Conservation (phyloP, 2,113 vertebrate genomes). For the Hepsetus odoe region DNA sequence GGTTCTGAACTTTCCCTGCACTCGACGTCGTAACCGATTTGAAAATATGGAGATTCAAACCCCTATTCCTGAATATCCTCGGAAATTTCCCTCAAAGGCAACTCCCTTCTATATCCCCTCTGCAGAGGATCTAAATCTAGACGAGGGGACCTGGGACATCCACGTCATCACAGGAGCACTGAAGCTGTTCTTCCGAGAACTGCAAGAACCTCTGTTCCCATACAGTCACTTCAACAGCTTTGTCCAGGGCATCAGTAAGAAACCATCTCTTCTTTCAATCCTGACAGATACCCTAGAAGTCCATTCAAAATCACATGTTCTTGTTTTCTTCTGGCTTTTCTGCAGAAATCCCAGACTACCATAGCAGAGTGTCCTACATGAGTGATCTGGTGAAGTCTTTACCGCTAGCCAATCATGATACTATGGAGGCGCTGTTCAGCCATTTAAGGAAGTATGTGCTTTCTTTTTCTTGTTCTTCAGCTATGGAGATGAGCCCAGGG, state of each 20-base stretch:
- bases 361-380: slow-evolving; percentile 69
- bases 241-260: slow-evolving; percentile 86
- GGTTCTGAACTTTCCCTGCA: no score
- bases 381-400: slow-evolving; percentile 81
- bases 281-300: no score
- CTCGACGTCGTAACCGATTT: no score
- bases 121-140: slow-evolving; percentile 89
- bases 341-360: slow-evolving; percentile 81
- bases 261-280: not conserved
- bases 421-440: slow-evolving; percentile 85
- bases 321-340: not conserved
- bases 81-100: no score
- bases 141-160: slow-evolving; percentile 90
- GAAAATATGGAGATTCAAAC: no score
- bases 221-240: slow-evolving; percentile 86
- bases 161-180: slow-evolving; percentile 92
- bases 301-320: not conserved
- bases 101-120: not conserved
- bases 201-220: slow-evolving; percentile 88
- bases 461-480: not conserved
- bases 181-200: slow-evolving; percentile 92
- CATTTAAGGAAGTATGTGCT: slow-evolving; percentile 86
- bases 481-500: not conserved
- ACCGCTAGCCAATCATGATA: slow-evolving; percentile 82
- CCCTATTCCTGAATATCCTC: no score